Evolutionary conservation across 1,140 invertebrate genomes (phyloP), one percentile per base, ranked within the genome.

Genomic region (Megathymus violae): DNA sequence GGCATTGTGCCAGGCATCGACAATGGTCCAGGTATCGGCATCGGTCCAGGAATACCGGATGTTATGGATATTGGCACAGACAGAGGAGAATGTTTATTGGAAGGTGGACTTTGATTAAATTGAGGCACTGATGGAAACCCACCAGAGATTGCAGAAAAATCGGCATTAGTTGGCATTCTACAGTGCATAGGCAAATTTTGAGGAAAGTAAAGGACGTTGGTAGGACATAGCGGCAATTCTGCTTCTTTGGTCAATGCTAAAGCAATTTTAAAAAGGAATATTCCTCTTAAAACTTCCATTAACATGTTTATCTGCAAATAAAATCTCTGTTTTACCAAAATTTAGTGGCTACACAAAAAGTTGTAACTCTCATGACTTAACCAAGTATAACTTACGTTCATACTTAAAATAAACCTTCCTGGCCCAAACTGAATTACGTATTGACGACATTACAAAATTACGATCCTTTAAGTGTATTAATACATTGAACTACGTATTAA

Each of bases 131-230:
- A 54, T 4, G 69, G 62, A 43, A 62, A 61, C 9, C 67, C 27
- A 38, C 27, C 48, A 27, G 41, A 25, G n/a, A 41, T 22, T 40
- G 50, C 10, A 38, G 46, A 50, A 27, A 40, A 63, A 27, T 77
- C 69, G 9, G 64, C 51, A 17, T 64, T 71, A 4, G 62, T 65
- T 6, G 83, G 80, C 77, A 89, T 75, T 19, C 82, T 71, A 38
- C 87, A 89, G 51, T 88, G 87, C 88, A 90, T 88, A 4, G 88
- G 88, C 1, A 90, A 61, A 25, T 69, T 76, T 69, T 90, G 88
- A 17, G 88, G 88, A 11, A 88, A 83, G 64, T 63, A 90, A 41
- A 82, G 69, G 7, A 88, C 69, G 16, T 84, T 76, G 2, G 79
- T 79, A 14, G 88, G 88, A 62, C 85, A 88, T 75, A 78, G 38